phyloP scores from a whole-genome alignment of 2,888 invertebrate species.

The Girardia tigrina region DNA sequence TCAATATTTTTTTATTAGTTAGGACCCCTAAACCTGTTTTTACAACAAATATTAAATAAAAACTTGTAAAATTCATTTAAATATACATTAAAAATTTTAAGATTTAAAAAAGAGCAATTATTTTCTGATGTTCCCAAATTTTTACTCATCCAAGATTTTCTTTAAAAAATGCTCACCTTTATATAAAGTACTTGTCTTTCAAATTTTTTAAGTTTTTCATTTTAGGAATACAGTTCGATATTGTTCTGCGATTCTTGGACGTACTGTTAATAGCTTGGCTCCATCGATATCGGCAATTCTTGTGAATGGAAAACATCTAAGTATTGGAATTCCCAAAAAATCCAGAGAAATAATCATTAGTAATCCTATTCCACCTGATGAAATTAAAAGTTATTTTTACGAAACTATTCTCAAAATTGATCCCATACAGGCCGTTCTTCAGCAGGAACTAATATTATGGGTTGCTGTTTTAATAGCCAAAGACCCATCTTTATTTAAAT shows the following conservation, averaged over 20 bases:
- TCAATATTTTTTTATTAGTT: no score
- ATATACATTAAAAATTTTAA: no score
- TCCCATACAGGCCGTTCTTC: slow-evolving; percentile 75
- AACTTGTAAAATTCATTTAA: background rate
- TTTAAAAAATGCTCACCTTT: no score
- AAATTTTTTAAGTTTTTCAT: background rate
- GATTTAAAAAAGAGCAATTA: no score
- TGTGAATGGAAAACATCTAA: slow-evolving; percentile 89
- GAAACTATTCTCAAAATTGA: slow-evolving; percentile 58
- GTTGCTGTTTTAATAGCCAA: slow-evolving; percentile 82
- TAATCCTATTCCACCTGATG: slow-evolving; percentile 87
- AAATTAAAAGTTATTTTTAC: slow-evolving; percentile 82
- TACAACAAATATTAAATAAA: background rate
- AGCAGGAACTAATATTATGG: slow-evolving; percentile 80
- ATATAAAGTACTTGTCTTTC: no score
- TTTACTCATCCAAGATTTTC: no score
- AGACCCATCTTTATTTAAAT: slow-evolving; percentile 79
- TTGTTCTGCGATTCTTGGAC: slow-evolving; percentile 77
- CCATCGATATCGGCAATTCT: slow-evolving; percentile 92
- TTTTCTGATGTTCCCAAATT: no score
- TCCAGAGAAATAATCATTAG: slow-evolving; percentile 82
- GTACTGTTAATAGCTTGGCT: slow-evolving; percentile 90
- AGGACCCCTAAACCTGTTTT: no score
- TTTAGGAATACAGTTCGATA: slow-evolving; percentile 68
- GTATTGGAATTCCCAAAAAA: slow-evolving; percentile 81